Evolutionary conservation across 2,797 vertebrate species (phyloP), one percentile per base, ranked within the genome.

Genomic region (Acanthornis magna): DNA sequence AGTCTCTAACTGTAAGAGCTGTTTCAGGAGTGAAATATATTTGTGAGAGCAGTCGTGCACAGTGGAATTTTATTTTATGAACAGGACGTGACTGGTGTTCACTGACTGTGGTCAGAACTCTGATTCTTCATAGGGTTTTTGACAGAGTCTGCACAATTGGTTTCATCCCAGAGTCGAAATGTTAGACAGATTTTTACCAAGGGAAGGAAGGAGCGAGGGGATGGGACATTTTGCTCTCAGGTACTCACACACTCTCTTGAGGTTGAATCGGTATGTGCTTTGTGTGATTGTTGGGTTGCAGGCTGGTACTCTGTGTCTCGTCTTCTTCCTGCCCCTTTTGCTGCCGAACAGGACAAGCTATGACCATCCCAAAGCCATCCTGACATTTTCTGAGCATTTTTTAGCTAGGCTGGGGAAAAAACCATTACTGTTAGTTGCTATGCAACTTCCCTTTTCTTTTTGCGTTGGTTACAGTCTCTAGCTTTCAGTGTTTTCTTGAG

Each of bases 381-480:
- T 74, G 42, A 38, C 0, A 2, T 20, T 91, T 91, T 43, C 43
- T 43, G 55, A 55, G n/a, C 19, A 12, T 38, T 85, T 78, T 90
- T 48, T 48, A 26, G 48, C 34, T 78, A 76, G 81, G 20, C 26
- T 45, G 72, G 47, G 47, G 38, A 38, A 91, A 48, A 73, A 90
- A 85, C 55, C 1, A 4, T 17, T 73, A 55, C 42, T 85, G 32
- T 72, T 86, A 83, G 65, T 55, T 84, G 62, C 74, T 88, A 63
- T 45, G 54, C 70, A 88, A 21, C 62, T 95, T 91, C 21, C 18
- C 15, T 75, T 91, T 91, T 63, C 36, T 9, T 78, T 96, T 89
- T 94, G 68, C 68, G 95, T 93, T 95, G 90, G 81, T 91, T 96
- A 93, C 90, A 40, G 81, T 93, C 57, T 77, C 72, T 83, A 93